Conservation (phyloP, 2,797 vertebrate species). For the Tauraco hartlaubi region DNA sequence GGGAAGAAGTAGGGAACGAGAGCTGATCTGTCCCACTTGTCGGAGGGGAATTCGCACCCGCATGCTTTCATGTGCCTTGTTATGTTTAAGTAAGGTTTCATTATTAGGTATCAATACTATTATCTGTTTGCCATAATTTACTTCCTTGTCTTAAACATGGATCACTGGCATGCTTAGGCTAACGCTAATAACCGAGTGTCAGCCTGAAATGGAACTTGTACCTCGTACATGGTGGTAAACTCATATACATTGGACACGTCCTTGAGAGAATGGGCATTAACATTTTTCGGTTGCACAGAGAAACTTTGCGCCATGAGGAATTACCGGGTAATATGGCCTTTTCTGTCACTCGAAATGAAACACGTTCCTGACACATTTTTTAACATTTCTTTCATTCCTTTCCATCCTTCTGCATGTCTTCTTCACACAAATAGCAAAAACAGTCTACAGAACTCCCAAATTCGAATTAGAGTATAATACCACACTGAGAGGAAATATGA, state of each 20-base stretch:
- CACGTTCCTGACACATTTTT: neutral
- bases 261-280: neutral
- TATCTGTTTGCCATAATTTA: neutral
- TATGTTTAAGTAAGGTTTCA: neutral
- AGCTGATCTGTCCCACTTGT: neutral
- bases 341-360: neutral
- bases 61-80: neutral
- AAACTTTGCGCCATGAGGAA: neutral
- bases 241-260: accelerated
- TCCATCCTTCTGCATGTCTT: neutral
- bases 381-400: neutral
- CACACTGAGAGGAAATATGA: slow-evolving; percentile 17
- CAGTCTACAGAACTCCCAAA: neutral
- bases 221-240: neutral
- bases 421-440: neutral
- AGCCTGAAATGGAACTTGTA: neutral
- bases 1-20: neutral
- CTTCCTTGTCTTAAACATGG: neutral
- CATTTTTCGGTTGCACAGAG: neutral
- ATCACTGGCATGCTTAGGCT: neutral
- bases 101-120: neutral
- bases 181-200: neutral
- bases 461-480: neutral
- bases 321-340: neutral
- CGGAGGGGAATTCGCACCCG: neutral